Percentiles rank a stretch among this genome's conserved stretches.
These are phyloP conservation scores for Caenorhabditis tropicalis DNA, from an alignment of 1,140 invertebrate genomes.

Conservation along the genomic window DNA sequence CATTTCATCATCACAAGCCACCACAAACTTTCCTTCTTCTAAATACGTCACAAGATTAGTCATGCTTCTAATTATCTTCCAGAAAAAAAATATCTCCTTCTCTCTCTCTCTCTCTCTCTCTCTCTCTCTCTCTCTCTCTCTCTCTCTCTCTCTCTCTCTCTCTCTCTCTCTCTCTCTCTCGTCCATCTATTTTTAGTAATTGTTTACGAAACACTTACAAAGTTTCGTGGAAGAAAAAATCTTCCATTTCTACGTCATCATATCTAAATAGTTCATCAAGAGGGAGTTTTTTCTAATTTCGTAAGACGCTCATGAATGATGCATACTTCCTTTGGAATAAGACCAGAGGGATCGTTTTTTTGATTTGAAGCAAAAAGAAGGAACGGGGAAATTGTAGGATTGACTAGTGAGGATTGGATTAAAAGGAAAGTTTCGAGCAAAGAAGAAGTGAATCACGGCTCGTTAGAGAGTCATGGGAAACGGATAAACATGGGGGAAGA, in stretches of 20 bases:
- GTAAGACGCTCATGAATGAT: conserved; percentile 8
- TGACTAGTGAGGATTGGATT: not conserved
- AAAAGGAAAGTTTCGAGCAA: not conserved
- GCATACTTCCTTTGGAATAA: not conserved
- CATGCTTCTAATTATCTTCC: too few relatives aligned
- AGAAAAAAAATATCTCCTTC: not conserved
- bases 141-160: too few relatives aligned
- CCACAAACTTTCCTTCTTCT: not conserved
- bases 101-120: too few relatives aligned
- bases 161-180: too few relatives aligned
- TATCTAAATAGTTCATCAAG: not conserved
- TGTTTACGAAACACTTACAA: not conserved
- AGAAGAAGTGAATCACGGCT: not conserved
- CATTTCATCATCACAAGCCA: not conserved
- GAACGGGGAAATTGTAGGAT: not conserved
- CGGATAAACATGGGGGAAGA: not conserved
- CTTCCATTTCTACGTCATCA: not conserved
- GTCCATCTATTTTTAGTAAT: too few relatives aligned
- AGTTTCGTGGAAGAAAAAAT: not conserved
- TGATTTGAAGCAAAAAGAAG: not conserved
- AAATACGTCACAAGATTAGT: not conserved
- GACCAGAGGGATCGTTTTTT: not conserved
- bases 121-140: too few relatives aligned
- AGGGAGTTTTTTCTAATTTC: not conserved
- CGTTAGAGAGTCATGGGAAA: not conserved